A percentile compares a stretch with the other conserved stretches of the same genome.
Evolutionary conservation across 2,113 vertebrate genomes (phyloP).

Genomic region (Pygoscelis adeliae): DNA sequence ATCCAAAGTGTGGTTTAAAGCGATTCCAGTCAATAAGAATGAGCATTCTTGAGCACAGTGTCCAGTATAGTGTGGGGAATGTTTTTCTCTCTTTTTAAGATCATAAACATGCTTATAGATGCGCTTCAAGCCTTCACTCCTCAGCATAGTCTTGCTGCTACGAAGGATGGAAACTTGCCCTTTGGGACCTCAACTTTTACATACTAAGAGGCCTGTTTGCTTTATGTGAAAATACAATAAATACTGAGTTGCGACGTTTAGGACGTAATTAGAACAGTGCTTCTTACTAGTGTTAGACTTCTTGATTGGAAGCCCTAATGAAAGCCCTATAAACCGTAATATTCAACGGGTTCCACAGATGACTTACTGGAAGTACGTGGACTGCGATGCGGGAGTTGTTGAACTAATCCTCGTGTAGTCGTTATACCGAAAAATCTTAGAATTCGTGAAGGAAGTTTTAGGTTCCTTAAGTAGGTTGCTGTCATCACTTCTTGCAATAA

Average conservation of each 20-base stretch:
- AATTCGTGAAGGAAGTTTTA: not conserved
- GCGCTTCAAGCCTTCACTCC: not conserved
- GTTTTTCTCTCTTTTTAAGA: not conserved
- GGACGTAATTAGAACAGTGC: not conserved
- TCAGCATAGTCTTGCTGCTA: not conserved
- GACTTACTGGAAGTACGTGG: accelerated
- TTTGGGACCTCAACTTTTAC: not conserved
- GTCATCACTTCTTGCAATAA: not conserved
- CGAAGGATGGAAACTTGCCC: not conserved
- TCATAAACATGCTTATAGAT: not conserved
- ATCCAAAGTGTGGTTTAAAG: not conserved
- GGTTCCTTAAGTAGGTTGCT: not conserved
- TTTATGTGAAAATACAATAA: not conserved
- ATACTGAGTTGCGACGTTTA: not conserved
- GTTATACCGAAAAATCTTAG: not conserved
- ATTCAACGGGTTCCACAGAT: not conserved
- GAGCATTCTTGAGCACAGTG: not conserved
- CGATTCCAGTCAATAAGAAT: not conserved
- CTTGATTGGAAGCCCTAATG: not conserved
- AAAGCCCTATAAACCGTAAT: not conserved
- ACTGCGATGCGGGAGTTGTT: not conserved
- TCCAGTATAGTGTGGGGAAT: not conserved
- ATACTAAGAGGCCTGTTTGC: not conserved
- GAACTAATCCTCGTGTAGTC: not conserved
- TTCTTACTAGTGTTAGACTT: not conserved